Evolutionary conservation across 2,113 vertebrate species (phyloP), one percentile per base, ranked within the genome.

Genomic region (Platanista minor): DNA sequence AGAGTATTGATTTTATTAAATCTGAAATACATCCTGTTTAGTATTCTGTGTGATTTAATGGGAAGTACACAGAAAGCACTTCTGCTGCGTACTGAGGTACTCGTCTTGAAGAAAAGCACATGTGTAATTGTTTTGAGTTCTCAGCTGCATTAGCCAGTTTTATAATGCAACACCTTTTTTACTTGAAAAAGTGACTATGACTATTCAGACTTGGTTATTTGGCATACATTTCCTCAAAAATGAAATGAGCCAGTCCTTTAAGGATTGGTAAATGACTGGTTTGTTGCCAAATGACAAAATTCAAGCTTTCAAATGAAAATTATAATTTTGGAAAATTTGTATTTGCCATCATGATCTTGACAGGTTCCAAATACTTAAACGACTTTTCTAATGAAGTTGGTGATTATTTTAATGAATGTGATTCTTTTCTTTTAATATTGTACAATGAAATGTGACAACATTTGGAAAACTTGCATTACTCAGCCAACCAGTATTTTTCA

Each of bases 1-100:
- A 81, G 88, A 69, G 43, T 91, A 67, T 54, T 67, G 36, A 81
- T 86, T 86, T 54, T 90, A 87, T 87, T 83, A 93, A 93, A 57
- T 77, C 6, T 62, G 67, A 62, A 78, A 27, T 78, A 69, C 31
- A 64, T 80, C 80, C 33, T 69, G 5, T 88, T 77, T 95, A 72
- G 77, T 84, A 61, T 80, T 94, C n/a, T 49, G 8, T 75, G 49
- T 94, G 31, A 39, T 87, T 95, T 87, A 77, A 66, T 52, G 33
- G 29, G 66, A 75, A 31, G 8, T 21, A 33, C 18, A 17, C 18
- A 67, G 21, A 61, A 54, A 75, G 6, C 74, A 27, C 66, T 46
- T 54, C 17, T n/a, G 23, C 39, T 82, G 6, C n/a, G 52, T 62
- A 31, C 29, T 23, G 27, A 95, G 64, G 39, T n/a, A n/a, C 31